Evolutionary conservation across 23 tunicate species (phyloP).

Genomic region (Phallusia fumigata): DNA sequence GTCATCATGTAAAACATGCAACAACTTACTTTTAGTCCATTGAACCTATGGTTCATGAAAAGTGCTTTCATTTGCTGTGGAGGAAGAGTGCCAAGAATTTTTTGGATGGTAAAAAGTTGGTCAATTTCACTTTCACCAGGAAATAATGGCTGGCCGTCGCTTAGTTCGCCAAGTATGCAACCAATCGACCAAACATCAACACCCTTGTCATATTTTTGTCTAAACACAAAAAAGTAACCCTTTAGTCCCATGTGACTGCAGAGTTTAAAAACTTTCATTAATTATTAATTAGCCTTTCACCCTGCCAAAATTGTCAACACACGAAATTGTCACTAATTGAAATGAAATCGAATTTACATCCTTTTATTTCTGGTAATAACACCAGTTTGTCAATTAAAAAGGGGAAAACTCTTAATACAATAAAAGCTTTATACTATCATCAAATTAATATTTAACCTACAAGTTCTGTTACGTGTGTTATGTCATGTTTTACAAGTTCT

Average conservation of each 20-base stretch:
- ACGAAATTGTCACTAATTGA: neutral
- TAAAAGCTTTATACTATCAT: neutral
- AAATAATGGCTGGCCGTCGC: slow-evolving; percentile 95
- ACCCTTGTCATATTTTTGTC: slow-evolving; percentile 84
- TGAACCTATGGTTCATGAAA: slow-evolving; percentile 63
- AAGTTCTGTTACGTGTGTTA: too few species aligned
- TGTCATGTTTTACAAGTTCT: too few species aligned
- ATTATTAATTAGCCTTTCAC: too few species aligned
- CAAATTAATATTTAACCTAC: too few species aligned
- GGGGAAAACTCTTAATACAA: neutral
- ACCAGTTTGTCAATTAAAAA: too few species aligned
- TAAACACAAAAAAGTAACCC: slow-evolving; percentile 18
- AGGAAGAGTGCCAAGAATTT: slow-evolving; percentile 85
- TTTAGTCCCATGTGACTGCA: too few species aligned
- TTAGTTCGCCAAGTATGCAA: slow-evolving; percentile 90
- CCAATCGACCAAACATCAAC: slow-evolving; percentile 99
- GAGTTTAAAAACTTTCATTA: too few species aligned
- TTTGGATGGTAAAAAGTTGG: slow-evolving; percentile 88
- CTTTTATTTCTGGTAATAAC: neutral
- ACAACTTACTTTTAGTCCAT: slow-evolving; percentile 56
- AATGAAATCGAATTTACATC: neutral
- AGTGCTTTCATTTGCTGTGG: slow-evolving; percentile 77
- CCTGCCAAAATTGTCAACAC: too few species aligned
- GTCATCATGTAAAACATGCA: too few species aligned
- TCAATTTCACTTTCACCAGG: slow-evolving; percentile 98